A percentile compares a stretch with the other conserved stretches of the same genome.
These are phyloP conservation scores for Phrynocephalus vlangalii DNA, from an alignment of 2,797 vertebrate genomes.

Conservation along the genomic window DNA sequence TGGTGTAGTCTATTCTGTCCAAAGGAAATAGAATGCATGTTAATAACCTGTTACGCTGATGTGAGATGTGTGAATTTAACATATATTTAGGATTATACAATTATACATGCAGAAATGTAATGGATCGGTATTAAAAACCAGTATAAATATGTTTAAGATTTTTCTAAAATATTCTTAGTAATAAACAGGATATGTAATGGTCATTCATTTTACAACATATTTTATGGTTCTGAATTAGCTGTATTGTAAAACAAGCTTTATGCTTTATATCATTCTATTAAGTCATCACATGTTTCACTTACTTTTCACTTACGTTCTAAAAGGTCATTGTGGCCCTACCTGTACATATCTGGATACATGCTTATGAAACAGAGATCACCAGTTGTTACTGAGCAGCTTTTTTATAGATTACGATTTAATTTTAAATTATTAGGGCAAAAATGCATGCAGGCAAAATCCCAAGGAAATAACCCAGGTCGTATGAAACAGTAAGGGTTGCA, in stretches of 20 bases:
- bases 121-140: constrained; percentile 75
- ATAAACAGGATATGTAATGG: constrained; percentile 77
- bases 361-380: constrained; percentile 64
- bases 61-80: constrained; percentile 58
- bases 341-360: constrained; percentile 66
- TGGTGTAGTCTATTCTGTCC: constrained; percentile 34
- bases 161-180: constrained; percentile 78
- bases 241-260: constrained; percentile 79
- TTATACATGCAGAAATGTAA: constrained; percentile 53
- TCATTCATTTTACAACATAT: constrained; percentile 78
- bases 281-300: constrained; percentile 81
- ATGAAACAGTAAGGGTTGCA: constrained; percentile 52
- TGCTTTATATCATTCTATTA: constrained; percentile 72
- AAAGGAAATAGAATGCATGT: constrained; percentile 55
- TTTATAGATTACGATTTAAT: constrained; percentile 63
- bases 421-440: constrained; percentile 73
- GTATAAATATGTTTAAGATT: constrained; percentile 77
- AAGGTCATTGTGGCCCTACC: constrained; percentile 71
- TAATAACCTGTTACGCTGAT: background rate
- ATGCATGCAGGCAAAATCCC: constrained; percentile 47
- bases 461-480: constrained; percentile 61
- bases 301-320: constrained; percentile 78
- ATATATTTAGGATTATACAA: constrained; percentile 54
- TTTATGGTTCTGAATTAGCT: constrained; percentile 81
- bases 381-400: constrained; percentile 66